A percentile compares a stretch with the other conserved stretches of the same genome.
Evolutionary conservation across 2,888 invertebrate genomes (phyloP).

Genomic region (Nebria salina): DNA sequence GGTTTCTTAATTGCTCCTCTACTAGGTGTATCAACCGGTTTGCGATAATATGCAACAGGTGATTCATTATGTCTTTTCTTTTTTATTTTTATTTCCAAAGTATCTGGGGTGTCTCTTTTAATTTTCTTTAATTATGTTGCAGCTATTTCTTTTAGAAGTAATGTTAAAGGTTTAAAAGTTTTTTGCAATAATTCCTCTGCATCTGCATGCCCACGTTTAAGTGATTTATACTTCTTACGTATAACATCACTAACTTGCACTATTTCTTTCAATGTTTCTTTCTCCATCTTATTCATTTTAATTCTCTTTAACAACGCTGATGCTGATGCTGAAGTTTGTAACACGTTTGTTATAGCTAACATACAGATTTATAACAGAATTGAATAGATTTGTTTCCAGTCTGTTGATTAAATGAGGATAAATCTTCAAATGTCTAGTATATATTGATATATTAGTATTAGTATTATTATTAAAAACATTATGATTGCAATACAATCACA

Average conservation of each 20-base stretch:
- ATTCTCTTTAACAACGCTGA: too few relatives aligned
- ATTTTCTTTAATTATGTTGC: neutral
- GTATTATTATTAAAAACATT: too few relatives aligned
- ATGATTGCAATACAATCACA: too few relatives aligned
- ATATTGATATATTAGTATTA: too few relatives aligned
- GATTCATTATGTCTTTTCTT: neutral
- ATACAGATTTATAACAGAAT: neutral
- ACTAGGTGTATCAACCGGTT: neutral
- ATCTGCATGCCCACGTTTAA: constrained; percentile 11
- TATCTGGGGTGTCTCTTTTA: neutral
- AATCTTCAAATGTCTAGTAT: too few relatives aligned
- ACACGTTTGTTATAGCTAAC: neutral
- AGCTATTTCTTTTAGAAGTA: constrained; percentile 4
- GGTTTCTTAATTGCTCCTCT: neutral
- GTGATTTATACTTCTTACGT: too few relatives aligned
- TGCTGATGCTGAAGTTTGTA: too few relatives aligned
- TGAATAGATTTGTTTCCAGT: neutral
- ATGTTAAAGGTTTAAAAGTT: constrained; percentile 13
- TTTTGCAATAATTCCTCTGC: constrained; percentile 3
- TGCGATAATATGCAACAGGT: neutral
- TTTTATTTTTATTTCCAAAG: neutral
- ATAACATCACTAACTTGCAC: neutral
- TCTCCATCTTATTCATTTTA: too few relatives aligned
- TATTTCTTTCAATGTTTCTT: too few relatives aligned
- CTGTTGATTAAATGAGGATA: neutral